These are phyloP conservation scores for Hydrocynus forskahlii DNA, from an alignment of 2,797 vertebrate genomes.

Conservation along the genomic window DNA sequence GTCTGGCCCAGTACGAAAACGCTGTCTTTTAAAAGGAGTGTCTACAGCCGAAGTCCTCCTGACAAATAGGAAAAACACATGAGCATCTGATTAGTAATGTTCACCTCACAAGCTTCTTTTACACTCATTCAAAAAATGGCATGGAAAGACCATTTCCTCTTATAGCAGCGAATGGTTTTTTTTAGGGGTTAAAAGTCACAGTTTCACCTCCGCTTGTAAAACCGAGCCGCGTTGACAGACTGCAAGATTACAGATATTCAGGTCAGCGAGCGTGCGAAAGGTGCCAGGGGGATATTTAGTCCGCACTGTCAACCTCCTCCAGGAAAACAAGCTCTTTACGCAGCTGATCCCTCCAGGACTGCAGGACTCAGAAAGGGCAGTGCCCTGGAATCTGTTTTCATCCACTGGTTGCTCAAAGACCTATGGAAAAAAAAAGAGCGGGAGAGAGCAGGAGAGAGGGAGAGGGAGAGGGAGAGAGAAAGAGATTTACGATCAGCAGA, in stretches of 20 bases:
- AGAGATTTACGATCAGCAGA: conserved; percentile 23
- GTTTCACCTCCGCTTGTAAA: conserved; percentile 6
- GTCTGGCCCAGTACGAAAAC: no score
- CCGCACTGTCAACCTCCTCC: background rate
- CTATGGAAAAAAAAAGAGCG: conserved; percentile 34
- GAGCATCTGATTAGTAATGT: background rate
- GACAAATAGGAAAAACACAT: background rate
- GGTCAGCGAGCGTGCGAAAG: conserved; percentile 39
- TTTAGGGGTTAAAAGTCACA: background rate
- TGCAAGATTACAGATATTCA: background rate
- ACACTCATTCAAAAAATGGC: background rate
- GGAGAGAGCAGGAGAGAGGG: background rate
- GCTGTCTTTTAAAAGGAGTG: background rate
- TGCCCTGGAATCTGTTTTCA: conserved; percentile 59
- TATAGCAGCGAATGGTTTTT: conserved; percentile 8
- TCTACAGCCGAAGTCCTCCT: background rate
- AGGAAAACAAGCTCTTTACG: conserved; percentile 29
- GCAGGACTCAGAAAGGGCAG: conserved; percentile 57
- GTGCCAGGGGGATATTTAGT: conserved; percentile 4
- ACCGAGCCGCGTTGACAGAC: background rate
- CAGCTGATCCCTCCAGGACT: conserved; percentile 52
- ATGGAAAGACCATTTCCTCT: conserved; percentile 11
- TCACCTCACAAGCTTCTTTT: background rate
- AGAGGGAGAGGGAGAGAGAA: background rate
- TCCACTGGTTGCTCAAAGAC: conserved; percentile 55